Conservation (phyloP, 2,888 invertebrate genomes). For the Athripsodes cinereus region DNA sequence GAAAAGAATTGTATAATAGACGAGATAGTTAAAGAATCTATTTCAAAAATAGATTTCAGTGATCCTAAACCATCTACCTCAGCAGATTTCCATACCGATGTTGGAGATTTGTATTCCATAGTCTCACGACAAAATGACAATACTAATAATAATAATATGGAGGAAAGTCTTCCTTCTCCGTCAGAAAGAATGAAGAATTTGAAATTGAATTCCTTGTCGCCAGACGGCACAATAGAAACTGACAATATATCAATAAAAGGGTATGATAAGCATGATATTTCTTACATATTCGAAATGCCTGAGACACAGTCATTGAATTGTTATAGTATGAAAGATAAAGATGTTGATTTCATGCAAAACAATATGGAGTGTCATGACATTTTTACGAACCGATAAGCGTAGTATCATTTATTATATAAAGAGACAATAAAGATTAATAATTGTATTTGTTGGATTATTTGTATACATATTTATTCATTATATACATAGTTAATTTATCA, state of each 20-base stretch:
- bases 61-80: constrained; percentile 13
- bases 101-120: constrained; percentile 22
- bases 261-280: neutral
- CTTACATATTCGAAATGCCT: neutral
- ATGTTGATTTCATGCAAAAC: neutral
- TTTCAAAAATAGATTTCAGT: constrained; percentile 36
- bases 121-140: constrained; percentile 19
- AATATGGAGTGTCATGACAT: neutral
- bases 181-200: constrained; percentile 60
- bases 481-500: too few relatives aligned
- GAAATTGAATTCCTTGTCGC: constrained; percentile 36
- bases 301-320: neutral
- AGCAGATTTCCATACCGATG: neutral
- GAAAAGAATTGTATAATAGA: constrained; percentile 31
- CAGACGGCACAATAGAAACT: constrained; percentile 2
- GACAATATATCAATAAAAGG: neutral
- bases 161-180: constrained; percentile 56
- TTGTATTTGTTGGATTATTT: too few relatives aligned
- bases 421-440: too few relatives aligned
- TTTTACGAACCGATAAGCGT: too few relatives aligned
- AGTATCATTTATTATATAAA: too few relatives aligned
- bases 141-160: constrained; percentile 12
- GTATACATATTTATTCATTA: too few relatives aligned
- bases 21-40: constrained; percentile 39
- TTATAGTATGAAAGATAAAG: constrained; percentile 8